Percentiles rank a stretch among this genome's conserved stretches.
Evolutionary conservation across 1,140 invertebrate genomes (phyloP).

Genomic region (Bombus pascuorum): DNA sequence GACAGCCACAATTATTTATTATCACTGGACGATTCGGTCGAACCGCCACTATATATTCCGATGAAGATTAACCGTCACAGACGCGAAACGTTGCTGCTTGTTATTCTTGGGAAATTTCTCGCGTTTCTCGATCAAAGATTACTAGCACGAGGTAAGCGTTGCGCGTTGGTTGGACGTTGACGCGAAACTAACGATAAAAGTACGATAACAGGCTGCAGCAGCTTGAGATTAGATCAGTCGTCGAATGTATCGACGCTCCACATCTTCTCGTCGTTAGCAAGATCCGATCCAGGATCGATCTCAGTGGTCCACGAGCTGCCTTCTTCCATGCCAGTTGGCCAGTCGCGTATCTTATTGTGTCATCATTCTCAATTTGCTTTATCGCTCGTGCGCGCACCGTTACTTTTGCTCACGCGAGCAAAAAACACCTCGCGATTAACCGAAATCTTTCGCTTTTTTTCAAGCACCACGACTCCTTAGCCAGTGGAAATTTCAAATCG

Average conservation of each 20-base stretch:
- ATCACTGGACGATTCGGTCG: neutral
- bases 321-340: neutral
- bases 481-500: too few relatives aligned
- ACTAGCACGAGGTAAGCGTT: neutral
- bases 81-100: neutral
- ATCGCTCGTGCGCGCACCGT: constrained; percentile 18
- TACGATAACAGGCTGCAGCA: neutral
- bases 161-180: too few relatives aligned
- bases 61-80: neutral
- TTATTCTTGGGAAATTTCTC: neutral
- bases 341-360: constrained; percentile 43
- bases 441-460: neutral
- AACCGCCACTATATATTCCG: neutral
- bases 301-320: neutral
- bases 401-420: constrained; percentile 40
- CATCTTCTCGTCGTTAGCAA: neutral
- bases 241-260: constrained; percentile 14
- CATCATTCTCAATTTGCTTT: constrained; percentile 47
- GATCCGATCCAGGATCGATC: constrained; percentile 29
- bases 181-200: neutral
- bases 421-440: neutral
- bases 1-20: neutral
- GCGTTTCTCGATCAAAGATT: constrained; percentile 6
- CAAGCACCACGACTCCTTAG: too few relatives aligned
- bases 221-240: neutral